Conservation (phyloP, 1,140 invertebrate species). For the Drosophila miranda region DNA sequence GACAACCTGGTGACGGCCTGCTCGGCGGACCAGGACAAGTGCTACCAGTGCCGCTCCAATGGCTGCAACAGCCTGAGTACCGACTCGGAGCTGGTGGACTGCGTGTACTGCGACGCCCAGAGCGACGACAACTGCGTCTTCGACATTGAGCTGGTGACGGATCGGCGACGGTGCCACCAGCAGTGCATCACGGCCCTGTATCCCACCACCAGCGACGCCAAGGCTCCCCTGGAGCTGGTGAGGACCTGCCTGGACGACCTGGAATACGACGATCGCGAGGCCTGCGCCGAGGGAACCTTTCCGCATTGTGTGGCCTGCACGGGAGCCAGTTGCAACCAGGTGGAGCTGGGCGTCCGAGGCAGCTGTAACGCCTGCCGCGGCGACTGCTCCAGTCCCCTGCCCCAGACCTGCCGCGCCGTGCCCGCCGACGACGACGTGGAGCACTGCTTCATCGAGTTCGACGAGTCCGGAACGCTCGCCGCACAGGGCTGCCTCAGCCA, state of each 20-base stretch:
- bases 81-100: conserved; percentile 51
- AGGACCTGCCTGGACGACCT: conserved; percentile 69
- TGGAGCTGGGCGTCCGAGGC: conserved; percentile 54
- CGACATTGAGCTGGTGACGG: conserved; percentile 46
- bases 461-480: conserved; percentile 33
- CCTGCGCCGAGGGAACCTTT: conserved; percentile 39
- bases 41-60: conserved; percentile 68
- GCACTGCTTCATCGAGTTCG: conserved; percentile 65
- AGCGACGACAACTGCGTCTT: conserved; percentile 52
- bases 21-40: conserved; percentile 9
- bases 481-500: conserved; percentile 69
- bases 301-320: conserved; percentile 57
- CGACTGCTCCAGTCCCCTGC: conserved; percentile 49
- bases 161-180: conserved; percentile 50
- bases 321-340: conserved; percentile 47
- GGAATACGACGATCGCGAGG: conserved; percentile 59
- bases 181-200: conserved; percentile 74
- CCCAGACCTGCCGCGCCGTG: conserved; percentile 62
- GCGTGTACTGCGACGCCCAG: conserved; percentile 64
- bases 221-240: conserved; percentile 55
- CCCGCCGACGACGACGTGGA: conserved; percentile 35
- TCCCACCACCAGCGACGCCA: conserved; percentile 47
- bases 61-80: conserved; percentile 61
- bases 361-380: conserved; percentile 65
- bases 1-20: conserved; percentile 46